These are phyloP conservation scores for Macrosoma leucophasiata DNA, from an alignment of 2,888 invertebrate species.

Conservation along the genomic window DNA sequence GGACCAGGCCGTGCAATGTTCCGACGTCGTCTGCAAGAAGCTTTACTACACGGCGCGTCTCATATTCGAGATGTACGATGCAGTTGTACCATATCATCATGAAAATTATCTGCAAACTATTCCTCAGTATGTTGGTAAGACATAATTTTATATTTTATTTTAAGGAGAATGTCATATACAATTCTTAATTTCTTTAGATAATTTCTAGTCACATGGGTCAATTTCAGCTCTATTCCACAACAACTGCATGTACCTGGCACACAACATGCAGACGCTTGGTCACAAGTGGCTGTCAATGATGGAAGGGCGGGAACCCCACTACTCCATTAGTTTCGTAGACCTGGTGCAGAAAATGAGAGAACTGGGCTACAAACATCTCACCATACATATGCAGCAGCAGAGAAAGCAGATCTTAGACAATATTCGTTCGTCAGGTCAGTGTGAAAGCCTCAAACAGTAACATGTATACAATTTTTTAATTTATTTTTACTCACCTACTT, in stretches of 20 bases:
- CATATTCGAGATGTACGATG: conserved; percentile 85
- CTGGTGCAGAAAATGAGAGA: conserved; percentile 79
- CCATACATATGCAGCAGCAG: conserved; percentile 85
- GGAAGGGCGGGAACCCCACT: conserved; percentile 68
- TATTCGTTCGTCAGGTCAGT: conserved; percentile 81
- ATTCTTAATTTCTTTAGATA: too few species aligned
- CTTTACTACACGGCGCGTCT: conserved; percentile 82
- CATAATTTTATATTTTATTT: conserved; percentile 4
- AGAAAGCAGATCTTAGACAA: conserved; percentile 84
- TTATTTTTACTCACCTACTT: too few species aligned
- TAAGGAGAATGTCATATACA: too few species aligned
- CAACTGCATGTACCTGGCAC: conserved; percentile 92
- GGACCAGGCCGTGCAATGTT: conserved; percentile 78
- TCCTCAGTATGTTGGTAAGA: conserved; percentile 89
- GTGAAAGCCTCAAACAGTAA: background rate
- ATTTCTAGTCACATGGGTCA: too few species aligned
- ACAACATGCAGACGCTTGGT: conserved; percentile 80
- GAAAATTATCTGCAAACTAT: conserved; percentile 86
- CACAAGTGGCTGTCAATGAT: conserved; percentile 80
- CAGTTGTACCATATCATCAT: conserved; percentile 87
- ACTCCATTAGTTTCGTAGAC: conserved; percentile 80
- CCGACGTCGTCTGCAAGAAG: conserved; percentile 77
- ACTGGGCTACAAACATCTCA: conserved; percentile 81
- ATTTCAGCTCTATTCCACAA: conserved; percentile 89
- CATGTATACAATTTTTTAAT: background rate